These are phyloP conservation scores for Desmophyllum pertusum DNA, from an alignment of 92 coral and sea anemone genomes.

Conservation along the genomic window DNA sequence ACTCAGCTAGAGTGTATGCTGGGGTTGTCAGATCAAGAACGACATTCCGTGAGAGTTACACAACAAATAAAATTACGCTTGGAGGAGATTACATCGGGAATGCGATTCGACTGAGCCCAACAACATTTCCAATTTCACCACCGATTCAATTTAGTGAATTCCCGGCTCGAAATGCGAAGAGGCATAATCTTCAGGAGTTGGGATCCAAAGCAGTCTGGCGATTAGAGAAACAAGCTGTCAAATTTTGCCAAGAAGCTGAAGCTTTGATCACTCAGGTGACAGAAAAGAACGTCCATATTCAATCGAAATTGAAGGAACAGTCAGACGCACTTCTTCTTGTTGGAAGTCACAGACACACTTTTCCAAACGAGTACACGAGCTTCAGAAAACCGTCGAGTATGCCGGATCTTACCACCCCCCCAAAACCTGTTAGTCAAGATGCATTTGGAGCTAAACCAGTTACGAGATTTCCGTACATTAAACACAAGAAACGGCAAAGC, in stretches of 20 bases:
- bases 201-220: conserved; percentile 28
- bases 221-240: conserved; percentile 55
- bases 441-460: neutral
- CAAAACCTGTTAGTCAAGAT: neutral
- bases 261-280: conserved; percentile 41
- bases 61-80: conserved; percentile 57
- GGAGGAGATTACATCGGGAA: conserved; percentile 56
- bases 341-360: neutral
- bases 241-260: conserved; percentile 63
- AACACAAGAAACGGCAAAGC: conserved; percentile 4
- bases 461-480: conserved; percentile 15
- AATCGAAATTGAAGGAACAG: neutral
- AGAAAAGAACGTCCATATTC: neutral
- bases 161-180: neutral
- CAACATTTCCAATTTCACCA: neutral
- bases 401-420: neutral
- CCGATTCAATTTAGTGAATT: neutral
- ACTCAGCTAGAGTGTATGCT: neutral
- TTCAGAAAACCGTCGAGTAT: neutral
- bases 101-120: conserved; percentile 31
- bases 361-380: neutral
- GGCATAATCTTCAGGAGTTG: neutral
- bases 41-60: conserved; percentile 40
- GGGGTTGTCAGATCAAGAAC: conserved; percentile 19
- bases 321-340: neutral